Percentiles rank a stretch among this genome's conserved stretches.
Conservation (phyloP, 2,113 vertebrate genomes). For the Odocoileus virginianus region DNA sequence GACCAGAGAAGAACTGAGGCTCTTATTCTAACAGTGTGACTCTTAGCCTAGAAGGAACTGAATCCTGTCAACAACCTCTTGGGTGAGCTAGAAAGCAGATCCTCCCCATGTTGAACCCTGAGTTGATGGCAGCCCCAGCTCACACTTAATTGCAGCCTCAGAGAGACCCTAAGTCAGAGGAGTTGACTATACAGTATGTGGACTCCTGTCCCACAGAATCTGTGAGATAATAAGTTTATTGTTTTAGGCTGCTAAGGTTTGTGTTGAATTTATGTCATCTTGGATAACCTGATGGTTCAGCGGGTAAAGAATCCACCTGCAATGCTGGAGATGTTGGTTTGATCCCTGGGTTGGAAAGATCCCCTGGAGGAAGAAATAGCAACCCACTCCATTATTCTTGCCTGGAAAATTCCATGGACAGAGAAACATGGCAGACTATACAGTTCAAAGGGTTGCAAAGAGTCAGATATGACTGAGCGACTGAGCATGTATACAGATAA, state of each 20-base stretch:
- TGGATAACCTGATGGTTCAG: background rate
- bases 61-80: background rate
- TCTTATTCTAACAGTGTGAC: background rate
- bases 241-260: background rate
- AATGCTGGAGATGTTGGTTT: background rate
- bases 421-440: background rate
- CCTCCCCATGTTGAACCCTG: accelerated
- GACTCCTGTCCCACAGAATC: background rate
- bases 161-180: background rate
- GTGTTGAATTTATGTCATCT: background rate
- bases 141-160: background rate
- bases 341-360: background rate
- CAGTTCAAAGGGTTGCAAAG: background rate
- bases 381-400: background rate
- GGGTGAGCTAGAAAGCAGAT: background rate
- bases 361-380: background rate
- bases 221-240: background rate
- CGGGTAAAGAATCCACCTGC: background rate
- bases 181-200: background rate
- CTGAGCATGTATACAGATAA: background rate
- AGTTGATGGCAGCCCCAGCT: background rate
- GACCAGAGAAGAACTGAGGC: background rate
- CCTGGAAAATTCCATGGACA: background rate
- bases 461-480: background rate
- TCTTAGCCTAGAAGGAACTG: background rate